Evolutionary conservation across 2,888 invertebrate genomes (phyloP).

Genomic region (Perithous albicinctus): DNA sequence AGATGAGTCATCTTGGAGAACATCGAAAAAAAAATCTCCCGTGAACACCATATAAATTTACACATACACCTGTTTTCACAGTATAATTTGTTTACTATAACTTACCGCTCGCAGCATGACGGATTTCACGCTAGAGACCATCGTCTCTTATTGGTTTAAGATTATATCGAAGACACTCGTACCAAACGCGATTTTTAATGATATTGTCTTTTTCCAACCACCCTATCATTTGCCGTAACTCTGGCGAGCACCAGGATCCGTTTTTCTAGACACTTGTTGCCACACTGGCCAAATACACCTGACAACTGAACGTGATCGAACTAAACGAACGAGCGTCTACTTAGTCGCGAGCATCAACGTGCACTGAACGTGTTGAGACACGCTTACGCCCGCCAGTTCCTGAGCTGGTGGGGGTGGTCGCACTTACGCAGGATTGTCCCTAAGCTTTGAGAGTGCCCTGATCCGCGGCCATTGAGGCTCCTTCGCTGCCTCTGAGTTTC

Average conservation of each 20-base stretch:
- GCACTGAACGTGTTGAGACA: constrained; percentile 75
- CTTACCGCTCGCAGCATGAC: constrained; percentile 49
- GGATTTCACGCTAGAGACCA: constrained; percentile 50
- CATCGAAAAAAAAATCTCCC: constrained; percentile 1
- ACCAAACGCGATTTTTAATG: constrained; percentile 67
- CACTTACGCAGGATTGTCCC: constrained; percentile 50
- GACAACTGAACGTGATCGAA: constrained; percentile 20
- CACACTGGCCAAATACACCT: constrained; percentile 48
- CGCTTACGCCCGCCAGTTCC: constrained; percentile 55
- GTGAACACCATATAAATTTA: not conserved
- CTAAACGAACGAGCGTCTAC: constrained; percentile 30
- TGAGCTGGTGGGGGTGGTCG: constrained; percentile 67
- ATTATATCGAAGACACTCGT: constrained; percentile 53
- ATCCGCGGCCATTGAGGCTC: not conserved
- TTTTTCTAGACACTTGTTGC: constrained; percentile 31
- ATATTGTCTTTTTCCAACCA: constrained; percentile 51
- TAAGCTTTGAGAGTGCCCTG: constrained; percentile 30
- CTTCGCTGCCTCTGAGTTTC: not conserved
- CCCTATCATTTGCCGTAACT: constrained; percentile 65
- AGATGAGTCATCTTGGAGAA: constrained; percentile 40
- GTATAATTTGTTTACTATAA: constrained; percentile 50
- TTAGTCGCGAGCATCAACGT: constrained; percentile 67
- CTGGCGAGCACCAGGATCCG: constrained; percentile 45
- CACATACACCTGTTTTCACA: constrained; percentile 10
- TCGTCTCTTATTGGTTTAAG: constrained; percentile 60